A percentile compares a stretch with the other conserved stretches of the same genome.
phyloP scores from a whole-genome alignment of 30 jellyfish, hydroid and myxozoan genomes.

The Cassiopea xamachana region DNA sequence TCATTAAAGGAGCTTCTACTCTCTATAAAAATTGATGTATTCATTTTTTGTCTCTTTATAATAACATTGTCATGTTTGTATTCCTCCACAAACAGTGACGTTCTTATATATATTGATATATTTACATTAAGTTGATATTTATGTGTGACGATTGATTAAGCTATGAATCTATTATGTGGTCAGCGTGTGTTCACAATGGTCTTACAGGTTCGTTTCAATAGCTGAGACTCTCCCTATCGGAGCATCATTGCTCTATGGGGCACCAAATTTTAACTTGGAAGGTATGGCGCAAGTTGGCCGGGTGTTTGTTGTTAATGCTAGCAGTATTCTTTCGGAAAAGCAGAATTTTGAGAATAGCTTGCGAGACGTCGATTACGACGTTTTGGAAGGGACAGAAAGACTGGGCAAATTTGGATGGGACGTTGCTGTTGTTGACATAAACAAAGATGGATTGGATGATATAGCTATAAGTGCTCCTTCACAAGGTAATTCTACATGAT shows the following conservation, averaged over 20 bases:
- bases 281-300: slow-evolving; percentile 47
- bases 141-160: too few relatives aligned
- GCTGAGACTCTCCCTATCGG: slow-evolving; percentile 58
- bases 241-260: slow-evolving; percentile 59
- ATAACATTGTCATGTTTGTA: too few relatives aligned
- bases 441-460: slow-evolving; percentile 82
- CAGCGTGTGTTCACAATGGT: too few relatives aligned
- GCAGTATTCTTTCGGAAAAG: not conserved
- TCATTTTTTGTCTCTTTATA: too few relatives aligned
- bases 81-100: too few relatives aligned
- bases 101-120: too few relatives aligned
- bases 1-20: too few relatives aligned
- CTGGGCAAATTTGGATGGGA: slow-evolving; percentile 87
- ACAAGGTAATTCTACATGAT: slow-evolving; percentile 30
- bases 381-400: slow-evolving; percentile 69
- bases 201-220: slow-evolving; percentile 30
- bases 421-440: slow-evolving; percentile 58
- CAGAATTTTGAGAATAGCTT: not conserved
- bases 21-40: too few relatives aligned
- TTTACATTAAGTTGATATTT: too few relatives aligned
- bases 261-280: slow-evolving; percentile 63
- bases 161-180: too few relatives aligned
- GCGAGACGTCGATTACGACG: slow-evolving; percentile 3
- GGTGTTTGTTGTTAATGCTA: slow-evolving; percentile 38
- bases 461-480: slow-evolving; percentile 84